Evolutionary conservation across 2,888 invertebrate genomes (phyloP), one percentile per base, ranked within the genome.

Genomic region (Melieria picta): DNA sequence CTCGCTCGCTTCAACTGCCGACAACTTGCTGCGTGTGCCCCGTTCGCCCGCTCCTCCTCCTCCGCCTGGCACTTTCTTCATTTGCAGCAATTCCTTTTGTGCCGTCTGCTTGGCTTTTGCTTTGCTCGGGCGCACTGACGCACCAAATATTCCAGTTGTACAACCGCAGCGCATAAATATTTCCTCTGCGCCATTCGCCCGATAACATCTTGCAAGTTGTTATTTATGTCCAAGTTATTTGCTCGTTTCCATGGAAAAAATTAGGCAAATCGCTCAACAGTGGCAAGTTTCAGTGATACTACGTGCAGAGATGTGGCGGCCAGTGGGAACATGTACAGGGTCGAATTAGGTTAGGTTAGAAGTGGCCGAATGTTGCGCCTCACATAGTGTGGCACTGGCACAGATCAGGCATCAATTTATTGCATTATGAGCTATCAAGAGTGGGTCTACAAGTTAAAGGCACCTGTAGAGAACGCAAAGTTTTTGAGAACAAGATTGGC

Each of bases 1-100:
- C 52, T 64, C 30, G 81, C 83, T 75, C 13, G 5, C 9, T 52
- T 52, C 10, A 5, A n/a, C 5, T 52, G 13, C 52, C n/a, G 11
- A 30, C 48, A 45, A 13, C 43, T 64, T n/a, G 63, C 13, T 52
- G 11, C 13, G 11, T 11, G 11, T 52, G 52, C 52, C 11, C 13
- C n/a, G 5, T 67, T 55, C 30, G 62, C 43, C 57, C 50, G 52
- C 13, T 52, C n/a, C 10, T 11, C 6, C 11, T 52, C 11, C 11
- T 52, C 13, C n/a, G n/a, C n/a, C 13, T 52, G 11, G 52, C 7
- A 10, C 9, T 57, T 57, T 57, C 57, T 13, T 16, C 30, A 57
- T 57, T 57, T 57, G n/a, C 9, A 16, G 13, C 13, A 13, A 13
- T 30, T 57, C 30, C 30, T 57, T 57, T n/a, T 57, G n/a, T 4